A percentile compares a stretch with the other conserved stretches of the same genome.
Evolutionary conservation across 2,888 invertebrate genomes (phyloP).

Genomic region (Geotrupes spiniger): DNA sequence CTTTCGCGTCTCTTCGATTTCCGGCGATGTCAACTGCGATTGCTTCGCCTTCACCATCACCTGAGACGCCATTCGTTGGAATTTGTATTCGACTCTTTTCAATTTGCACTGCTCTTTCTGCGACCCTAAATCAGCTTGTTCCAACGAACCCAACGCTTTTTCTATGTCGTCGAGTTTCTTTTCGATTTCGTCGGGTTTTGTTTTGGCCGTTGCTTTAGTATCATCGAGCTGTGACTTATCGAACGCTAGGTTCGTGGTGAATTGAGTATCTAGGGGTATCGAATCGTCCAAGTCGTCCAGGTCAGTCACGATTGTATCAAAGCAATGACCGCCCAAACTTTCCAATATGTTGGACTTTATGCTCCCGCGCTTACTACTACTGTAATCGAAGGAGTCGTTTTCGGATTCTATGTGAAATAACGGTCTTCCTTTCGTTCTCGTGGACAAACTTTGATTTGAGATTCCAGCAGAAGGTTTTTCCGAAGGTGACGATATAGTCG

Average conservation of each 20-base stretch:
- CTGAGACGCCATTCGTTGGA: conserved; percentile 55
- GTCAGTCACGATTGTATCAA: conserved; percentile 36
- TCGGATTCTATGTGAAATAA: conserved; percentile 52
- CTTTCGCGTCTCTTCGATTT: conserved; percentile 45
- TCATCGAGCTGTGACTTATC: conserved; percentile 3
- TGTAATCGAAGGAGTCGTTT: conserved; percentile 36
- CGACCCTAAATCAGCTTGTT: conserved; percentile 33
- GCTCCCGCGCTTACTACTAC: conserved; percentile 34
- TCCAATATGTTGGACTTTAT: conserved; percentile 41
- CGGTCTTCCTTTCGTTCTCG: conserved; percentile 38
- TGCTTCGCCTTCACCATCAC: conserved; percentile 39
- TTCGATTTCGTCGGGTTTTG: conserved; percentile 43
- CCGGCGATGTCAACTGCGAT: conserved; percentile 42
- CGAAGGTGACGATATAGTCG: conserved; percentile 29
- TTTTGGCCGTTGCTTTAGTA: conserved; percentile 12
- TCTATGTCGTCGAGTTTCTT: conserved; percentile 45
- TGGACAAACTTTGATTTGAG: conserved; percentile 14
- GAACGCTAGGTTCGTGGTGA: conserved; percentile 15
- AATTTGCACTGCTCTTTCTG: conserved; percentile 46
- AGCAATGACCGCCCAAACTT: conserved; percentile 36
- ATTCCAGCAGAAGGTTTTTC: conserved; percentile 20
- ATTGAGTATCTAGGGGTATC: conserved; percentile 11
- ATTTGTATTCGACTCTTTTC: conserved; percentile 51
- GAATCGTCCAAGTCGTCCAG: conserved; percentile 23
- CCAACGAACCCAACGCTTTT: conserved; percentile 46